Base-by-base conservation (phyloP, 2,113 vertebrate genomes). In the Corythornis vintsioides region DNA sequence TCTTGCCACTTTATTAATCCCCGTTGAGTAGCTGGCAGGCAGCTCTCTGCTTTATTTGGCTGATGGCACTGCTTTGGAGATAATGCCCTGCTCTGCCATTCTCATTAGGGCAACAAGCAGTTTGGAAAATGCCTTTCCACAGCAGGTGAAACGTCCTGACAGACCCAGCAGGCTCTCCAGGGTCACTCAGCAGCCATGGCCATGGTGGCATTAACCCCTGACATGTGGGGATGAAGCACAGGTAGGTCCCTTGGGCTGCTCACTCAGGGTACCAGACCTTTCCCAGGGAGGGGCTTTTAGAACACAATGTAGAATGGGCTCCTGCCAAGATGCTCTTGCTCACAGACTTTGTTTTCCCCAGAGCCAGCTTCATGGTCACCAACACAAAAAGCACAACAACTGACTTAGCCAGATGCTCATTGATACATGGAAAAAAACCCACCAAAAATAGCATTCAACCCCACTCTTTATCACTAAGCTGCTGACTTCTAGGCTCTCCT, bases 11-110 rank as follows among this genome's bases (percentile, higher is more conserved):
- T 86, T 83, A 64, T 92, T 78, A 86, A 95, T 93, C 94, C 92
- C 92, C 16, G 70, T 78, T 85, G 93, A 94, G 92, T 63, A 77
- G 88, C 93, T 92, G 70, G 83, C 90, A 94, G 92, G 16, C 83
- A 72, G 70, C 29, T 7, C 80, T 66, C 73, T 95, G 92, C 92
- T 93, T 92, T 43, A 21, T 67, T 91, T 94, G 94, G 92, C 88
- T 26, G 72, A 31, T 95, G 83, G 72, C 93, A 77, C 38, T 29
- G 82, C 60, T 16, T 74, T 57, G 71, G 88, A 78, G 90, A 93
- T 94, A 94, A 83, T 35, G 64, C 83, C 86, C 73, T 28, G 73
- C 69, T 61, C 86, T 92, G 83, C 76, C 90, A 50, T 72, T 86
- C 73, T 69, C 75, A n/a, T 33, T 25, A 20, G 70, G 66, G 77